Evolutionary conservation across 2,888 invertebrate genomes (phyloP), one percentile per base, ranked within the genome.

Genomic region (Meliscaeva auricollis): DNA sequence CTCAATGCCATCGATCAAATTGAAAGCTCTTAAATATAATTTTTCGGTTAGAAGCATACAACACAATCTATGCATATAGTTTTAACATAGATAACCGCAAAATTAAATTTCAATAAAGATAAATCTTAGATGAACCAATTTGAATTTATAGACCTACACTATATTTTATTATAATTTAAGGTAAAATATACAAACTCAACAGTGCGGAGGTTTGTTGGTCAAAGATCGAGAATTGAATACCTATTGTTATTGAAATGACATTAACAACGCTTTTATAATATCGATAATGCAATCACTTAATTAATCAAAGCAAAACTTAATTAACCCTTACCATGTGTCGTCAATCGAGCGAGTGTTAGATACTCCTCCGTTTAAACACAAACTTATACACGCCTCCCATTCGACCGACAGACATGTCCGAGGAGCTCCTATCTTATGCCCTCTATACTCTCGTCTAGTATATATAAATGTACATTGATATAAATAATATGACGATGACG

Each of bases 251-350:
- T 64, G 77, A 75, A 83, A 79, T 78, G 70, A 77, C 88, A 82
- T 88, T 88, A 87, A 87, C 87, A 87, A 87, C 87, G 87, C 88
- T 88, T 88, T 88, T 85, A 80, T 88, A 88, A 88, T 87, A 87
- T 88, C 87, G 87, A 88, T 88, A 88, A 88, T 88, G 88, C 87
- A 88, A 88, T 88, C 88, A 88, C 88, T 88, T 88, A 88, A 88
- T 88, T 88, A 88, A 88, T 88, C 88, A 88, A 87, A 88, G 87
- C 87, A 87, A 88, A 88, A 88, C 88, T 88, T 88, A 87, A 87
- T 88, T 88, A 87, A 88, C 87, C 88, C 88, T 75, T 56, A 62
- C 84, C 84, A 80, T 66, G 66, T 78, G 68, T 64, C 64, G 74
- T 73, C 84, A 78, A 87, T 58, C 69, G 66, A 84, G 75, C 66